Evolutionary conservation across 2,888 invertebrate species (phyloP), one percentile per base, ranked within the genome.

Genomic region (Ophioninae sp.): DNA sequence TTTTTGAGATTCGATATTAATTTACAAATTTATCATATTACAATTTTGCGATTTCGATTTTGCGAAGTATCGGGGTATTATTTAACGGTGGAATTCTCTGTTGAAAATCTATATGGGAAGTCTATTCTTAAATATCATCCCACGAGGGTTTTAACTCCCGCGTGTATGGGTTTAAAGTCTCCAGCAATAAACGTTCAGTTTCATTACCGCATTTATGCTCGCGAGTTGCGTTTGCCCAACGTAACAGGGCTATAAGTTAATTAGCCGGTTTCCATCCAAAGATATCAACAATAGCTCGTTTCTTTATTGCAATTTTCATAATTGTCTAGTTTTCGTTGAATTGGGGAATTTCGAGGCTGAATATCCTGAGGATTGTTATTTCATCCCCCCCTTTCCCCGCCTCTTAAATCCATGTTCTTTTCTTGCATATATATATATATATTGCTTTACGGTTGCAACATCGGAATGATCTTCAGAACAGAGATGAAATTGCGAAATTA

Each of bases 391-490:
- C 51, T 2, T 2, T 17, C 44, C 10, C 17, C 5, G 5, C 5
- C 51, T 3, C 30, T 6, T 8, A 30, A 30, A 30, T 1, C 10
- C 44, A 44, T 8, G 44, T 10, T 56, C 44, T 65, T 58, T 67
- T 6, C 7, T 30, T 69, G 20, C 44, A 77, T 51, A 9, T 20
- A 37, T 61, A 63, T 37, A 41, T 63, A 30, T 69, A 44, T 23
- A 77, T 77, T 69, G 69, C 68, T 69, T 61, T 39, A 13, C 63
- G 20, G 65, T 69, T 61, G 77, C 69, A 68, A 69, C 61, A 39
- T 63, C 44, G 59, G 30, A 37, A 13, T n/a, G 59, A 68, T 58
- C 76, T 23, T 9, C 67, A 41, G 59, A 59, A 67, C n/a, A 67
- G n/a, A 68, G 58, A 22, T 23, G 58, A n/a, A 5, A 44, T 77